Conservation (phyloP, 2,888 invertebrate species). For the Mimas tiliae region DNA sequence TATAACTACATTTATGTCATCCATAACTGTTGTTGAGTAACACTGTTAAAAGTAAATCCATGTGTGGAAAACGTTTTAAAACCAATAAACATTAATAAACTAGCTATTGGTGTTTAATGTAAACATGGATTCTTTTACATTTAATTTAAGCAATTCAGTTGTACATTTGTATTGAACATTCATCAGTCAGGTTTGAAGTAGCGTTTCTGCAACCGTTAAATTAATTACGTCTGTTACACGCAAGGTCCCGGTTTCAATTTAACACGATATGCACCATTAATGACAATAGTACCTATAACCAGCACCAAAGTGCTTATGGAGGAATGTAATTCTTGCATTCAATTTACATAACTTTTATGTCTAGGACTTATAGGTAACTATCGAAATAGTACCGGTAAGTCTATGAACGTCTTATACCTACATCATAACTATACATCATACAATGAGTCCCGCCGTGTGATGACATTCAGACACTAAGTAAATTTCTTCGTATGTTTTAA, state of each 20-base stretch:
- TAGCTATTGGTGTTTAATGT: background rate
- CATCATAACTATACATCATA: too few species aligned
- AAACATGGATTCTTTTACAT: background rate
- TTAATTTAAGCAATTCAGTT: conserved; percentile 3
- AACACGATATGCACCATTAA: conserved; percentile 11
- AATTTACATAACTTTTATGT: too few species aligned
- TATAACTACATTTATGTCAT: too few species aligned
- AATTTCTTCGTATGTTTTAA: too few species aligned
- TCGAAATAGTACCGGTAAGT: too few species aligned
- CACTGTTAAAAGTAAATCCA: too few species aligned
- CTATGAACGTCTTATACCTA: too few species aligned
- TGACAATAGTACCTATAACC: background rate
- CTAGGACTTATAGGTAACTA: too few species aligned
- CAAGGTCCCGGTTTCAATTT: conserved; percentile 6
- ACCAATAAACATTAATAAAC: background rate
- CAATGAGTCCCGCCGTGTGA: too few species aligned
- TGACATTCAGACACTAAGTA: too few species aligned
- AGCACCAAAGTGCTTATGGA: background rate
- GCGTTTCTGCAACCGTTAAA: conserved; percentile 12
- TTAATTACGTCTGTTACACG: conserved; percentile 17
- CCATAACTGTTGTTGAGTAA: too few species aligned
- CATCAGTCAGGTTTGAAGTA: conserved; percentile 18
- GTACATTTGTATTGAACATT: conserved; percentile 16
- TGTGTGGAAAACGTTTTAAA: background rate
- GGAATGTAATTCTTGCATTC: too few species aligned